phyloP scores from a whole-genome alignment of 2,797 vertebrate species.

The Acrossocheilus fasciatus region DNA sequence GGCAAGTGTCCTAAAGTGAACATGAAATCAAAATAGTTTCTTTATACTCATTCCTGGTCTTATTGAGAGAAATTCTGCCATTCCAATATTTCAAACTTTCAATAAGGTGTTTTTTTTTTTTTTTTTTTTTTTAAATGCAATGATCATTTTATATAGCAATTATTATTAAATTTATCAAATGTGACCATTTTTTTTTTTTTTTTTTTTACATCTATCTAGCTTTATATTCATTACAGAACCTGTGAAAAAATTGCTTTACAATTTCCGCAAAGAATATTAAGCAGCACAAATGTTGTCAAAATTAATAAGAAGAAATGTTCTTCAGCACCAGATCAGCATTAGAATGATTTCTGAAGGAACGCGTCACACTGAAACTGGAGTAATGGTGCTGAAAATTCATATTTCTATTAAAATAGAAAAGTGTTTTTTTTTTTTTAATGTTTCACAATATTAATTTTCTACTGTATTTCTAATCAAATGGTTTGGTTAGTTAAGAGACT shows the following conservation, averaged over 20 bases:
- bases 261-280: background rate
- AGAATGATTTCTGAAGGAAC: background rate
- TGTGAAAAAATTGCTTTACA: background rate
- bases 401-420: background rate
- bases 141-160: background rate
- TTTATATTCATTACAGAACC: background rate
- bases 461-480: background rate
- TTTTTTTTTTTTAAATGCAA: background rate
- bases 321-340: background rate
- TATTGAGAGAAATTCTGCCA: background rate
- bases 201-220: no score
- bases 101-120: background rate
- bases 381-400: background rate
- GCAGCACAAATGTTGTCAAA: background rate
- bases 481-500: background rate
- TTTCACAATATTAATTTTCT: background rate
- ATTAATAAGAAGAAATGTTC: background rate
- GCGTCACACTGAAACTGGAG: background rate
- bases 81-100: background rate
- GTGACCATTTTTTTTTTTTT: no score
- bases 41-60: background rate
- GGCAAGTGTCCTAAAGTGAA: background rate
- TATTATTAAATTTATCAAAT: background rate
- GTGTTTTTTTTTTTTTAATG: background rate
- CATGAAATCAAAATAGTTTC: background rate